Percentiles rank a stretch among this genome's conserved stretches.
These are phyloP conservation scores for Cerastis leucographa DNA, from an alignment of 2,888 invertebrate genomes.

Conservation along the genomic window DNA sequence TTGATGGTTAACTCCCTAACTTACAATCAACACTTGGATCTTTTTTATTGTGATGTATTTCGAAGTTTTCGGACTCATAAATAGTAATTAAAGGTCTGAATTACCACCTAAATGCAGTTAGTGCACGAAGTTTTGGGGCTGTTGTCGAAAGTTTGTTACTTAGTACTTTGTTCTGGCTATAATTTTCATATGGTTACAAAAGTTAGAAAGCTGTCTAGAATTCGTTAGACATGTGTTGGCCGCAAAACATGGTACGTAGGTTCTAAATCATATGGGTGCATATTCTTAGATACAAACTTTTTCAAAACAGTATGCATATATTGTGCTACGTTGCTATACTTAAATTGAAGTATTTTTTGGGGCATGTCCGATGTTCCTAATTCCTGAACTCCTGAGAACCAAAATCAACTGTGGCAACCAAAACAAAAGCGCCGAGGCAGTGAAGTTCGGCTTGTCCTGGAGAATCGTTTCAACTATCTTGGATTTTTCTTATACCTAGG, in stretches of 20 bases:
- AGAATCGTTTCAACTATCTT: neutral
- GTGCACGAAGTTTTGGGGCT: conserved; percentile 35
- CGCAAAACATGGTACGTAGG: neutral
- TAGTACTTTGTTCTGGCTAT: conserved; percentile 28
- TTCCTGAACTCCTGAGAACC: neutral
- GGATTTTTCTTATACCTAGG: neutral
- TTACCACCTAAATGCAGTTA: conserved; percentile 37
- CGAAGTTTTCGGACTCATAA: conserved; percentile 42
- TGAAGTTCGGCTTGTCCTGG: neutral
- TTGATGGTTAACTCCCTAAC: conserved; percentile 42
- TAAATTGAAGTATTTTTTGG: too few species aligned
- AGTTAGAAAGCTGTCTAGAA: conserved; percentile 21
- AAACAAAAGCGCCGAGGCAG: neutral
- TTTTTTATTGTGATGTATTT: conserved; percentile 43
- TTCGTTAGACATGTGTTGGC: conserved; percentile 27
- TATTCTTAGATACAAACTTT: neutral
- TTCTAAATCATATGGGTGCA: neutral
- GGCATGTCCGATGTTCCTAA: neutral
- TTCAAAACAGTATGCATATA: neutral
- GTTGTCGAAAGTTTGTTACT: conserved; percentile 43
- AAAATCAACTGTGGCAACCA: too few species aligned
- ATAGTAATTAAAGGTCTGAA: conserved; percentile 51
- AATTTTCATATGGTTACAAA: conserved; percentile 22
- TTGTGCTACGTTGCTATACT: neutral
- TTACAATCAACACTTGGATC: conserved; percentile 29